phyloP scores from a whole-genome alignment of 1,140 invertebrate genomes.

The Colletes latitarsis region DNA sequence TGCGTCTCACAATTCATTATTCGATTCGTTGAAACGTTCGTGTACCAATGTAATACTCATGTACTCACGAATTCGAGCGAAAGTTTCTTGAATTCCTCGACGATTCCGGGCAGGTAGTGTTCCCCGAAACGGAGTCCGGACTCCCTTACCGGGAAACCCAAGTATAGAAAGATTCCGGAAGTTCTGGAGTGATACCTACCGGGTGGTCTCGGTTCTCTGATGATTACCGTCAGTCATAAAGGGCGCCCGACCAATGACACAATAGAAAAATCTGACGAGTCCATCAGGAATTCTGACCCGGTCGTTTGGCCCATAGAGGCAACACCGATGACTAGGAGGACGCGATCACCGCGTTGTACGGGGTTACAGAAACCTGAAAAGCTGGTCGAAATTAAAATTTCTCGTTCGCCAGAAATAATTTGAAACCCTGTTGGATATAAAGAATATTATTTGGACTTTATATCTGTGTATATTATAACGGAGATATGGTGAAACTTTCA shows the following conservation, averaged over 20 bases:
- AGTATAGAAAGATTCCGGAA: constrained; percentile 49
- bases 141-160: constrained; percentile 33
- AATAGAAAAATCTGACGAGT: constrained; percentile 57
- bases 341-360: no score
- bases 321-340: neutral
- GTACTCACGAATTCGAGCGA: constrained; percentile 35
- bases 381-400: no score
- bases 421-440: no score
- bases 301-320: neutral
- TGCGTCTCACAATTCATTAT: neutral
- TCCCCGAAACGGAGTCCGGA: constrained; percentile 17
- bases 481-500: no score
- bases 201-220: constrained; percentile 30
- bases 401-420: no score
- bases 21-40: constrained; percentile 3
- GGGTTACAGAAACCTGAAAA: no score
- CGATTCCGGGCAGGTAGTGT: constrained; percentile 28
- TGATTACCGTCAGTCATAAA: constrained; percentile 51
- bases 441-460: no score
- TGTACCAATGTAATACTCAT: constrained; percentile 9
- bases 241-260: constrained; percentile 30
- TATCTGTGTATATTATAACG: no score
- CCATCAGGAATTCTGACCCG: constrained; percentile 44
- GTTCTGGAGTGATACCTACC: constrained; percentile 40
- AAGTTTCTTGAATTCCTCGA: constrained; percentile 29